Evolutionary conservation across 2,888 invertebrate genomes (phyloP).

Genomic region (Noctua pronuba): DNA sequence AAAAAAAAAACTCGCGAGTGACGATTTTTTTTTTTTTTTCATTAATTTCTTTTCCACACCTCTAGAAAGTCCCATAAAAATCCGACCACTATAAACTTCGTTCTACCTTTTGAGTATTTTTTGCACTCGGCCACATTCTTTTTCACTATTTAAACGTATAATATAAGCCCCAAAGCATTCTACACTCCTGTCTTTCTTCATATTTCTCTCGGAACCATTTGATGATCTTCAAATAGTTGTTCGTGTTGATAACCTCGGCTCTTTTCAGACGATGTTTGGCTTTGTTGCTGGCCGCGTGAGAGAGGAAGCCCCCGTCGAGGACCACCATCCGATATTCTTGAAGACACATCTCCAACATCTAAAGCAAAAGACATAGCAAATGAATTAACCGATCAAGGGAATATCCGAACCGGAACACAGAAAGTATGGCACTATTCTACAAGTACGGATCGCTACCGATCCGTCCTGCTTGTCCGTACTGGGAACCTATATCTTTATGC

Average conservation of each 20-base stretch:
- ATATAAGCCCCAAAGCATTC: constrained; percentile 75
- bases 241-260: constrained; percentile 83
- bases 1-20: no score
- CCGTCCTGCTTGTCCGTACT: no score
- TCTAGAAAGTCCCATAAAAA: not conserved
- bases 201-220: constrained; percentile 86
- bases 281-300: constrained; percentile 90
- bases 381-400: not conserved
- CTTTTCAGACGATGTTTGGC: constrained; percentile 68
- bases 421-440: not conserved
- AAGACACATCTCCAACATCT: constrained; percentile 95
- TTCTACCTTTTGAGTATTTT: not conserved
- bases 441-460: not conserved
- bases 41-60: not conserved
- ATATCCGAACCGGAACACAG: not conserved
- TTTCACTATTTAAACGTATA: not conserved
- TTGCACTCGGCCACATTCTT: not conserved
- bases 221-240: constrained; percentile 88
- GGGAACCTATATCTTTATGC: not conserved
- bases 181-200: constrained; percentile 83
- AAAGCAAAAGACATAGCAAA: constrained; percentile 22
- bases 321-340: constrained; percentile 93
- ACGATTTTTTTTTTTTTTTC: not conserved
- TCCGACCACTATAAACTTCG: not conserved
- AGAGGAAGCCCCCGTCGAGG: constrained; percentile 93